Conservation (phyloP, 1,140 invertebrate genomes). For the Leptinotarsa texana region DNA sequence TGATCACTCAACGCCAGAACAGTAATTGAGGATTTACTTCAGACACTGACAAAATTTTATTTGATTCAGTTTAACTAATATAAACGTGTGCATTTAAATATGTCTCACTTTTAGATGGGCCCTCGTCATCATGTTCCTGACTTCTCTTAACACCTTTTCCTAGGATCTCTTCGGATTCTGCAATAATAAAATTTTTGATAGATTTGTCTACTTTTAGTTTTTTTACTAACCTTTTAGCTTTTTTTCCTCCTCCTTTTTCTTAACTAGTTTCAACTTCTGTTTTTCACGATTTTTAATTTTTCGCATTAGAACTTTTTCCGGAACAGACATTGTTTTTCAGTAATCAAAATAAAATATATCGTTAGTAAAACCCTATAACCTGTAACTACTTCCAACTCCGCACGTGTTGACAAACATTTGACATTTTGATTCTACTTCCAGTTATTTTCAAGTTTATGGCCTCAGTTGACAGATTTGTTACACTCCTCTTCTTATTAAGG, state of each 20-base stretch:
- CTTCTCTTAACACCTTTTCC: conserved; percentile 32
- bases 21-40: background rate
- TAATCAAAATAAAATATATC: background rate
- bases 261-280: conserved; percentile 66
- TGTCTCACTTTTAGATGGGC: conserved; percentile 32
- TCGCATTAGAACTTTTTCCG: conserved; percentile 75
- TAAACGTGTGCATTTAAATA: background rate
- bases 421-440: background rate
- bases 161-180: conserved; percentile 22
- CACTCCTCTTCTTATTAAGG: background rate
- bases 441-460: too few relatives aligned
- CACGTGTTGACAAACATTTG: background rate
- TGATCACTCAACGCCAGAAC: background rate
- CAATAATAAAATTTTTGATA: conserved; percentile 19
- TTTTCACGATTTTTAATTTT: conserved; percentile 79
- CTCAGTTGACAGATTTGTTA: background rate
- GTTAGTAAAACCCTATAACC: background rate
- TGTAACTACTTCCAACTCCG: background rate
- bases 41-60: background rate
- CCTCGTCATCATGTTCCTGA: conserved; percentile 33
- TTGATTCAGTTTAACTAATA: background rate
- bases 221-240: conserved; percentile 37
- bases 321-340: conserved; percentile 66
- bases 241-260: conserved; percentile 59
- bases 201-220: background rate